Conservation (phyloP, 1,140 invertebrate species). For the Thaumatotibia leucotreta region DNA sequence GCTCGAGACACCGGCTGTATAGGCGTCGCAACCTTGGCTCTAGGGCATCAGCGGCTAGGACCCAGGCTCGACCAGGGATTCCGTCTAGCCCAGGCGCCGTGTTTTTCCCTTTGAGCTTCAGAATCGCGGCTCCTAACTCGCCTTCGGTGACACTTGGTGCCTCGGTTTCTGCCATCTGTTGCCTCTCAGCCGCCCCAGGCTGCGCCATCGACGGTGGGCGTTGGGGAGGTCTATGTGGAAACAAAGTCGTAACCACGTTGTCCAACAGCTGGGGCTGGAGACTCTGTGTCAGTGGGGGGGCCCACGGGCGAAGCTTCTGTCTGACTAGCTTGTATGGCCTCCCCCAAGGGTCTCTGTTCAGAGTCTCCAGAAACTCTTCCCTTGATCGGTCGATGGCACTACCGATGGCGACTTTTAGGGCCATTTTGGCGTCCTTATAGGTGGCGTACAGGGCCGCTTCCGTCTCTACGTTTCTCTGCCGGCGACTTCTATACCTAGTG, state of each 20-base stretch:
- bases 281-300: slow-evolving; percentile 14
- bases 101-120: background rate
- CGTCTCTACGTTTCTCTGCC: slow-evolving; percentile 25
- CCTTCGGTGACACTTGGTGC: background rate
- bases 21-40: background rate
- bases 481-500: background rate
- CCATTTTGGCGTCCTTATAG: background rate
- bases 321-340: slow-evolving; percentile 15
- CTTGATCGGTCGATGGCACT: background rate
- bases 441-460: slow-evolving; percentile 52
- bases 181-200: background rate
- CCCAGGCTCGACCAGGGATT: background rate
- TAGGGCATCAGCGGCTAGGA: background rate
- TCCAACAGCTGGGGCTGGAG: background rate
- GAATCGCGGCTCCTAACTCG: background rate
- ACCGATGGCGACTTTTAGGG: background rate
- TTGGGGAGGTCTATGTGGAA: background rate
- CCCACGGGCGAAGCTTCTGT: background rate
- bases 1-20: background rate
- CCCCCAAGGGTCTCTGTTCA: slow-evolving; percentile 22
- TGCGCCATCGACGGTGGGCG: background rate
- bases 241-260: background rate
- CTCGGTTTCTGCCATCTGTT: background rate
- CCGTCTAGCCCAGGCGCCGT: background rate
- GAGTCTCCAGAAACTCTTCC: slow-evolving; percentile 9